Evolutionary conservation across 2,888 invertebrate species (phyloP), one percentile per base, ranked within the genome.

Genomic region (Seira ritae): DNA sequence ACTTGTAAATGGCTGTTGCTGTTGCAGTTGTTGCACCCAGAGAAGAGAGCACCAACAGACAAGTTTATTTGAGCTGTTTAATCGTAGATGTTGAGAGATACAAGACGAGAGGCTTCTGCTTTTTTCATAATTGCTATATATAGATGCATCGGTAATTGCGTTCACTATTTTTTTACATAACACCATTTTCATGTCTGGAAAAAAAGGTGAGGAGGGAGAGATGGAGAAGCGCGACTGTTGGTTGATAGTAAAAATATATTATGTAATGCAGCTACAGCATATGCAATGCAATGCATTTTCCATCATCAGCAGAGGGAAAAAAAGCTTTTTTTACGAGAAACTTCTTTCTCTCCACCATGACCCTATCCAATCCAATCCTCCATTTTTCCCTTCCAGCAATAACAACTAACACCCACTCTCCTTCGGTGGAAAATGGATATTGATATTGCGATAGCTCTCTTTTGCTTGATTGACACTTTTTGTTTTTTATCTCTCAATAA

Each of bases 111-210:
- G 12, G 42, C 42, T 42, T 42, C 42, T 42, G 42, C 42, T 42
- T 42, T 42, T 42, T 42, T 60, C 4, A 60, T 60, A 60, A 60
- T 60, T 60, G 17, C 17, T 60, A 60, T 60, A 60, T 60, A 42
- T 42, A 42, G 42, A 42, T 42, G 60, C 60, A 60, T 15, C n/a
- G n/a, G n/a, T 60, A 60, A 60, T 60, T 60, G 60, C 17, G 60
- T 60, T 10, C 10, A 60, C 60, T n/a, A n/a, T n/a, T n/a, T n/a
- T n/a, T 60, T 60, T 60, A 60, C 60, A 60, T 60, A 60, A 60
- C 60, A 60, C 60, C 60, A 60, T 60, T 60, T 60, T 60, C 60
- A 3, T n/a, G 60, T 60, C 60, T 60, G 60, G 60, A 60, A 60
- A 60, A 60, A 60, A 60, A 60, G 17, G 60, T 60, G 60, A n/a